Evolutionary conservation across 1,140 invertebrate species (phyloP), one percentile per base, ranked within the genome.

Genomic region (Andrena cerasifolii): DNA sequence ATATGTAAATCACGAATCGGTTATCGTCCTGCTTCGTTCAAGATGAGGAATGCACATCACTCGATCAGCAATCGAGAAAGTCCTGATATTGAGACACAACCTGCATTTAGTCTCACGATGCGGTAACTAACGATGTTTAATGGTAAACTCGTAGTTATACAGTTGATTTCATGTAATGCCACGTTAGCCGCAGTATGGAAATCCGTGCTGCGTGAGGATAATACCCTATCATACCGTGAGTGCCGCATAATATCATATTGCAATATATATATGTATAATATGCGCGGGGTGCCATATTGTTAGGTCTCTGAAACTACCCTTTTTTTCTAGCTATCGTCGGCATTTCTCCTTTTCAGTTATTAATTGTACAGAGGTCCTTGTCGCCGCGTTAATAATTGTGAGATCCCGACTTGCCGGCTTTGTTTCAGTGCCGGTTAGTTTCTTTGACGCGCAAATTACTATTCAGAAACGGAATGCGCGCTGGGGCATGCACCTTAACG

Each of bases 191-290:
- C 85, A 89, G 86, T 90, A 90, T 90, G 89, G 85, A 90, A 90
- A 90, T 90, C 82, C 71, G 83, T 36, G 81, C 87, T 90, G 88
- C 89, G 89, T 90, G 89, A 89, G 88, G 89, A 90, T 90, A 90
- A 90, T 90, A 90, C 89, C 89, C 88, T 89, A 86, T 90, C 89
- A 88, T 88, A 85, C 77, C 70, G 72, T 85, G 83, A 87, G 87
- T 89, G 86, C 84, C 82, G 89, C 88, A 90, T 85, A 85, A 85
- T 89, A 84, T 88, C 87, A 89, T 89, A 88, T 88, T 83, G 87
- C 88, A 81, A 89, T 89, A 90, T 79, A 87, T 87, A 87, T 80
- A 89, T 89, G 89, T 79, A 87, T 87, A 87, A 83, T 47, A 78
- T 85, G 86, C 65, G 79, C n/a, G 78, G 65, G 76, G 78, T 83